Evolutionary conservation across 2,888 invertebrate genomes (phyloP), one percentile per base, ranked within the genome.

Genomic region (Eupithecia centaureata): DNA sequence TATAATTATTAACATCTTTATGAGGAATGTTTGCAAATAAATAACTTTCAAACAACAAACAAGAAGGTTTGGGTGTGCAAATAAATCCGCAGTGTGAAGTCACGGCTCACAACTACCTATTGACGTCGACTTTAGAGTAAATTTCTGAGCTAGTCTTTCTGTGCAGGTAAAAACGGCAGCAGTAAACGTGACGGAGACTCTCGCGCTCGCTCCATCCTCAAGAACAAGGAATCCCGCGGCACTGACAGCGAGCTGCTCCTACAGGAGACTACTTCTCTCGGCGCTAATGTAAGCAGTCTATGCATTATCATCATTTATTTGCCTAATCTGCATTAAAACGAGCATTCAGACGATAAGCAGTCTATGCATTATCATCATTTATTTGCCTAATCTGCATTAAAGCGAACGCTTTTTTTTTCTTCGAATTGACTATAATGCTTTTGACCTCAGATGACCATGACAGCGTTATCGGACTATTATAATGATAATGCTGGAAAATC

Each of bases 161-260:
- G 47, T 73, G 74, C 76, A 94, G 94, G 94, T 84, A 94, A 94
- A 79, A 94, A 94, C 71, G 93, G 94, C 75, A 92, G 94, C 74
- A 92, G 86, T 76, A 91, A 92, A 77, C 88, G 91, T 54, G 93
- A 93, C 74, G 81, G 89, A 70, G 94, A 94, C 79, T 88, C 91
- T 35, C 88, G 93, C 47, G 88, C 93, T 35, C 91, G 94, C 42
- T 93, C 93, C 68, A 94, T 94, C 71, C 90, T 94, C 74, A 94
- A 94, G 84, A 94, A 94, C 81, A 93, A 94, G 82, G 94, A 94
- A 84, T 86, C 89, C 60, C 88, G 92, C 68, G 94, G 94, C 72
- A 94, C 94, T n/a, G 94, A 94, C 84, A 94, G 94, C 81, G 94
- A 94, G 80, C 84, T 92, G 76, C 88, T 94, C 72, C 86, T 94